phyloP scores from a whole-genome alignment of 2,113 vertebrate genomes.

The Acanthochromis polyacanthus region DNA sequence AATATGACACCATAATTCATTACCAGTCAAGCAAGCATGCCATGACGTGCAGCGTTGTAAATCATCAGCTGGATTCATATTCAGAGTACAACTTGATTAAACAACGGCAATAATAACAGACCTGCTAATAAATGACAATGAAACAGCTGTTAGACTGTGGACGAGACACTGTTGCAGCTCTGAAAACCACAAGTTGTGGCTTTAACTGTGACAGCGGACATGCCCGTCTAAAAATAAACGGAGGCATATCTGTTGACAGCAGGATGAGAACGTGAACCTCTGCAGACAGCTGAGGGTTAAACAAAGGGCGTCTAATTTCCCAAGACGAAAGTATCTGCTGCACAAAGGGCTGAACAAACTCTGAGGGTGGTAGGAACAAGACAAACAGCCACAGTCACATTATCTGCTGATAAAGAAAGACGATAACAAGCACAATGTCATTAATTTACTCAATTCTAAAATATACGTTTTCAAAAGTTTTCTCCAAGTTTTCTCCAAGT shows the following conservation, averaged over 20 bases:
- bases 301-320: constrained; percentile 16
- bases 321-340: constrained; percentile 7
- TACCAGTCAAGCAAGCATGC: too few relatives aligned
- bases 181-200: background rate
- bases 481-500: too few relatives aligned
- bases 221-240: constrained; percentile 49
- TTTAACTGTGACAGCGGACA: background rate
- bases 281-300: constrained; percentile 34
- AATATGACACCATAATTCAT: too few relatives aligned
- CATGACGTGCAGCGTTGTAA: too few relatives aligned
- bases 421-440: constrained; percentile 2
- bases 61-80: too few relatives aligned
- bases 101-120: too few relatives aligned
- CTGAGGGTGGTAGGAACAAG: background rate
- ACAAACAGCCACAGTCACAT: background rate
- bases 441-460: background rate
- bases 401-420: constrained; percentile 13
- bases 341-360: constrained; percentile 4
- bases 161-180: background rate
- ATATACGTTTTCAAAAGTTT: too few relatives aligned
- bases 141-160: background rate
- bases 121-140: too few relatives aligned
- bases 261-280: background rate
- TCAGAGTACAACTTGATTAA: too few relatives aligned
- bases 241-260: constrained; percentile 32